A percentile compares a stretch with the other conserved stretches of the same genome.
Evolutionary conservation across 1,140 invertebrate genomes (phyloP).

Genomic region (Rhysida immarginata): DNA sequence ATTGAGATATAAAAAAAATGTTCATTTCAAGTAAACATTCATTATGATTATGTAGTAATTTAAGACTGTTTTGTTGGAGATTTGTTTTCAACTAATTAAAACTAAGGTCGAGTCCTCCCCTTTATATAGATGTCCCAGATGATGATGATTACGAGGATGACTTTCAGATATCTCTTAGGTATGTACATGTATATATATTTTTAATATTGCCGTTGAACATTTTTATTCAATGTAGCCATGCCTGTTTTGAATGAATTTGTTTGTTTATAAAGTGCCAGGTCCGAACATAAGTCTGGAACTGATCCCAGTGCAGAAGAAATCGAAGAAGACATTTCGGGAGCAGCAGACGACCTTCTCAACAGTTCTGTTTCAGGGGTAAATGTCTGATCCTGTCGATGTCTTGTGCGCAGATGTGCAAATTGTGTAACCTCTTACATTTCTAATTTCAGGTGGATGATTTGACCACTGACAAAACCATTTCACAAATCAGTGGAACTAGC

Average conservation of each 20-base stretch:
- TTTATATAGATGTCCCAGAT: neutral
- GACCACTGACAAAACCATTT: conserved; percentile 6
- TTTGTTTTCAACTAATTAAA: too few species aligned
- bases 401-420: too few species aligned
- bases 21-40: too few species aligned
- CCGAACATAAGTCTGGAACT: neutral
- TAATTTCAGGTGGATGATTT: conserved; percentile 3
- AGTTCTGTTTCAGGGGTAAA: neutral
- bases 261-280: too few species aligned
- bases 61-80: too few species aligned
- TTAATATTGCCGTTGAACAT: too few species aligned
- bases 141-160: conserved; percentile 8
- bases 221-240: too few species aligned
- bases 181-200: neutral
- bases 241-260: too few species aligned
- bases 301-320: conserved; percentile 4
- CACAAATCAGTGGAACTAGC: conserved; percentile 3
- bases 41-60: too few species aligned
- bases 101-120: too few species aligned
- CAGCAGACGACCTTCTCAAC: neutral
- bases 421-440: neutral
- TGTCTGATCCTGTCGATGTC: too few species aligned
- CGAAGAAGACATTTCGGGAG: conserved; percentile 2
- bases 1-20: too few species aligned
- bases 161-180: conserved; percentile 3